phyloP scores from a whole-genome alignment of 2,797 vertebrate species.

The Sphaeramia orbicularis region DNA sequence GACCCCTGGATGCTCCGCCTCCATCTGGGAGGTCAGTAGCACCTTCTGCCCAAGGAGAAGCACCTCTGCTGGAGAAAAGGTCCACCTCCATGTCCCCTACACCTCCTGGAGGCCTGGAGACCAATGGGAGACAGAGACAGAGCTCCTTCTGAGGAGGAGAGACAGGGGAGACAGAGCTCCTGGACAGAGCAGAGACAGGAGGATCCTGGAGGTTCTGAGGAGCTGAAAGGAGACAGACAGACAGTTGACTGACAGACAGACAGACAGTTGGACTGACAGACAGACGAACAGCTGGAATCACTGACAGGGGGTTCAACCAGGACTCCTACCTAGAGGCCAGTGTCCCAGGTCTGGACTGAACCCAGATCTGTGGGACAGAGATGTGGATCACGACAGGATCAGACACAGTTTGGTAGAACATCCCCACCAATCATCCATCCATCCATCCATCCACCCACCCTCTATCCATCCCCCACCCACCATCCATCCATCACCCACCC shows the following conservation, averaged over 20 bases:
- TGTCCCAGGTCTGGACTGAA: not conserved
- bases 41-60: slow-evolving; percentile 21
- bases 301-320: no score
- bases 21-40: slow-evolving; percentile 8
- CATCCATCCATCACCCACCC: no score
- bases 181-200: not conserved
- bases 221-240: slow-evolving; percentile 14
- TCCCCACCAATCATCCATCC: no score
- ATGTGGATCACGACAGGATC: not conserved
- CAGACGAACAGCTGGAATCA: not conserved
- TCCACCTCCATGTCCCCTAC: slow-evolving; percentile 43
- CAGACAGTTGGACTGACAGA: no score
- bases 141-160: slow-evolving; percentile 17
- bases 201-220: slow-evolving; percentile 21
- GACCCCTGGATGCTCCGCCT: slow-evolving; percentile 9
- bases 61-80: slow-evolving; percentile 1
- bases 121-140: not conserved
- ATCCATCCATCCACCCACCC: no score
- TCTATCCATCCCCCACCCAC: no score
- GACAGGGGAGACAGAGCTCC: slow-evolving; percentile 21
- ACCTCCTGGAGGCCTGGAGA: slow-evolving; percentile 11
- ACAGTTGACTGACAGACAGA: no score
- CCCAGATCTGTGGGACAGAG: not conserved
- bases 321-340: not conserved
- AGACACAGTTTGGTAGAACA: no score